Evolutionary conservation across 2,888 invertebrate species (phyloP).

Genomic region (Aproaerema taeniolella): DNA sequence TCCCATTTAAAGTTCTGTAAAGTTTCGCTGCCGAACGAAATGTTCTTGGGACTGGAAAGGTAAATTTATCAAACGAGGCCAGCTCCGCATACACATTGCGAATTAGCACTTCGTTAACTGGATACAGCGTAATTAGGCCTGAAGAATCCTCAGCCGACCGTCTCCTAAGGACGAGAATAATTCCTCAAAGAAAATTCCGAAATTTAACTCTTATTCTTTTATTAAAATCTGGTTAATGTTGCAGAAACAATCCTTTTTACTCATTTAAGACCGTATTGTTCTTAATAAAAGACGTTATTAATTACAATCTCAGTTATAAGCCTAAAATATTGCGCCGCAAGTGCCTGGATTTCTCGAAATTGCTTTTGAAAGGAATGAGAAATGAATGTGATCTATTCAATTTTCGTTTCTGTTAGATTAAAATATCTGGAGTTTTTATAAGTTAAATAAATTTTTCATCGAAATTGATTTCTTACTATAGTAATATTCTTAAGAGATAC

Average conservation of each 20-base stretch:
- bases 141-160: conserved; percentile 36
- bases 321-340: too few relatives aligned
- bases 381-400: too few relatives aligned
- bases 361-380: too few relatives aligned
- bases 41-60: conserved; percentile 11
- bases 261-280: conserved; percentile 5
- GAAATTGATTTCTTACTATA: too few relatives aligned
- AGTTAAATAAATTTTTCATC: too few relatives aligned
- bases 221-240: conserved; percentile 41
- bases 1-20: too few relatives aligned
- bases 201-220: conserved; percentile 49
- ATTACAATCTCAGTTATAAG: too few relatives aligned
- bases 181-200: conserved; percentile 29
- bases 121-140: conserved; percentile 61
- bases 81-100: conserved; percentile 43
- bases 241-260: conserved; percentile 25
- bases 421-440: too few relatives aligned
- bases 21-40: background rate
- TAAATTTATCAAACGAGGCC: conserved; percentile 31
- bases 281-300: too few relatives aligned
- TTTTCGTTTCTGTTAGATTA: too few relatives aligned
- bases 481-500: too few relatives aligned
- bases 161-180: conserved; percentile 36
- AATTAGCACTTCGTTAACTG: conserved; percentile 58
- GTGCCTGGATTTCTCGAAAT: too few relatives aligned